Conservation (phyloP, 1,140 invertebrate species). For the honey bee (Apis mellifera) region Amel_HAv3.1 CM009934.2:7710001-7710500, state of each 20-base stretch:
- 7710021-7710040: background rate
- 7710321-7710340: conserved; percentile 22
- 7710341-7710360: background rate
- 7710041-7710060: conserved; percentile 12
- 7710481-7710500: no score
- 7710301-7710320: conserved; percentile 7
- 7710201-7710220: conserved; percentile 14
- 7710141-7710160: conserved; percentile 39
- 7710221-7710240: conserved; percentile 66
- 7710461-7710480: no score
- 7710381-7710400: background rate
- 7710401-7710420: no score
- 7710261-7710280: conserved; percentile 66
- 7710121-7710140: conserved; percentile 2
- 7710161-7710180: conserved; percentile 21
- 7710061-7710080: background rate
- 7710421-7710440: no score
- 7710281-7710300: conserved; percentile 62
- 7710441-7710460: background rate
- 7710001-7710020: background rate
- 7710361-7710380: conserved; percentile 3
- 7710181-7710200: conserved; percentile 23
- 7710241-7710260: conserved; percentile 45
- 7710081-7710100: background rate
- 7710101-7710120: background rate